phyloP scores from a whole-genome alignment of 2,113 vertebrate genomes.

The Butastur rufipennis region DNA sequence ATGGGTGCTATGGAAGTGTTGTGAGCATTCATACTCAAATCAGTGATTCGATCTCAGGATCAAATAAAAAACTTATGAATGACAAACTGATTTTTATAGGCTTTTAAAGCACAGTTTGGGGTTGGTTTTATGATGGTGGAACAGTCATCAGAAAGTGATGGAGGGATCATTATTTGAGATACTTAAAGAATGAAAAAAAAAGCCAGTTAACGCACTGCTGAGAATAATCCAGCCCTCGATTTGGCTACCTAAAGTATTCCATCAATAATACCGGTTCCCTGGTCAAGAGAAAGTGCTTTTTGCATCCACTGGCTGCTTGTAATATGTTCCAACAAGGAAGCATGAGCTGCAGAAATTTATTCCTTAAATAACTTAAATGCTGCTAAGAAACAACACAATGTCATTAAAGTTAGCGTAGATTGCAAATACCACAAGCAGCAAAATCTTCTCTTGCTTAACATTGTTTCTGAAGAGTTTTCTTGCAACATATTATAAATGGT shows the following conservation, averaged over 20 bases:
- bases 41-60: background rate
- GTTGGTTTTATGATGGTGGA: background rate
- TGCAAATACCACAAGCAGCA: background rate
- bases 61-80: background rate
- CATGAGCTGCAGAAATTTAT: background rate
- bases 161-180: background rate
- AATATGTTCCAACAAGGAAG: background rate
- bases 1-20: background rate
- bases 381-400: background rate
- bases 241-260: background rate
- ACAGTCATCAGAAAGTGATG: background rate
- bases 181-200: background rate
- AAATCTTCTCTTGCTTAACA: background rate
- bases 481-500: background rate
- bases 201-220: background rate
- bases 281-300: background rate
- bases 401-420: background rate
- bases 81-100: background rate
- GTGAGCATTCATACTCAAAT: background rate
- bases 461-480: background rate
- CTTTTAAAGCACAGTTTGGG: background rate
- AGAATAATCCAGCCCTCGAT: background rate
- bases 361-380: background rate
- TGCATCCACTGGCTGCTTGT: background rate
- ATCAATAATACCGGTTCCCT: background rate